Percentiles rank a stretch among this genome's conserved stretches.
These are phyloP conservation scores for Eristalis pertinax DNA, from an alignment of 2,888 invertebrate species.

Conservation along the genomic window DNA sequence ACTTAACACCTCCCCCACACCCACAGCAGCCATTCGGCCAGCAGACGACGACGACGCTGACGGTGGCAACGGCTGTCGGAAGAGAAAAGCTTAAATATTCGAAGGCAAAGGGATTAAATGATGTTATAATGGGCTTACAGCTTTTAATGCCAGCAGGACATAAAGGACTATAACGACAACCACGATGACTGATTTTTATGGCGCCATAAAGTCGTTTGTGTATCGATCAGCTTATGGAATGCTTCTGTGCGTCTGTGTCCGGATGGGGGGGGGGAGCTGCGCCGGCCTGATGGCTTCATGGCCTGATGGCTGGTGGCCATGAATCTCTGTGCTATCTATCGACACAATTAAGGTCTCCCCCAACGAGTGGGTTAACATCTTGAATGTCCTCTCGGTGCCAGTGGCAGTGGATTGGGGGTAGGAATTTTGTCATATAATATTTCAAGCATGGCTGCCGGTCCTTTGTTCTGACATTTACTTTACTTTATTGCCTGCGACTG, in stretches of 20 bases:
- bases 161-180: slow-evolving; percentile 44
- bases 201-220: slow-evolving; percentile 43
- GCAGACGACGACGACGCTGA: background rate
- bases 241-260: slow-evolving; percentile 6
- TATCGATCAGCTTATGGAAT: slow-evolving; percentile 42
- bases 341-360: slow-evolving; percentile 19
- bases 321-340: slow-evolving; percentile 5
- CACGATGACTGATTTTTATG: slow-evolving; percentile 55
- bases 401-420: background rate
- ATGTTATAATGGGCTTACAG: slow-evolving; percentile 55
- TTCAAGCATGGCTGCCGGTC: background rate
- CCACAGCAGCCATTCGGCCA: background rate
- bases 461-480: background rate
- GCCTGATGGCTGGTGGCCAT: background rate
- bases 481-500: background rate
- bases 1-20: background rate
- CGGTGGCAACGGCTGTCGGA: background rate
- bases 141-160: slow-evolving; percentile 43
- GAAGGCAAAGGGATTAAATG: slow-evolving; percentile 33
- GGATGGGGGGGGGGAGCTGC: no score
- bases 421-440: background rate
- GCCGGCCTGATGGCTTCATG: background rate
- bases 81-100: slow-evolving; percentile 26
- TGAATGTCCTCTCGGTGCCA: background rate
- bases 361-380: background rate